Evolutionary conservation across 2,888 invertebrate genomes (phyloP).

Genomic region (Synanthedon myopaeformis): DNA sequence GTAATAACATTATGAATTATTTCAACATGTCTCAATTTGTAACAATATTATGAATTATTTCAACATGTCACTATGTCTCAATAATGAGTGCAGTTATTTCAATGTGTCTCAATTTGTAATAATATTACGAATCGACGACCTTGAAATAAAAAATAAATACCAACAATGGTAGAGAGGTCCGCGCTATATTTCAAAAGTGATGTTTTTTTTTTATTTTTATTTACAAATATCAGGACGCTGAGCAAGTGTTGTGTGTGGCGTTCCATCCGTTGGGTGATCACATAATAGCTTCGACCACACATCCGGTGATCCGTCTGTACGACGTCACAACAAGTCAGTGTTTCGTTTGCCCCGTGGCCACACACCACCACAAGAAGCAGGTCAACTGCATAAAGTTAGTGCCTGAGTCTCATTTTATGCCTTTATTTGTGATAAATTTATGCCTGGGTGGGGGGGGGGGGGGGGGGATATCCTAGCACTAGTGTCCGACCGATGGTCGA

Average conservation of each 20-base stretch:
- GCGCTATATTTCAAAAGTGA: neutral
- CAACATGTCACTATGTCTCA: no score
- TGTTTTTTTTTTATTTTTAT: neutral
- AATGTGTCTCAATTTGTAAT: no score
- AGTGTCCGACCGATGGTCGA: no score
- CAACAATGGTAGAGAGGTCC: no score
- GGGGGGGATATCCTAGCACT: no score
- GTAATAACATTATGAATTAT: no score
- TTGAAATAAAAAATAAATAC: no score
- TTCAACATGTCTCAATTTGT: no score
- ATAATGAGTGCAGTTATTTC: no score
- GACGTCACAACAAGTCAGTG: conserved; percentile 96
- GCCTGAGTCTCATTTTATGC: conserved; percentile 1
- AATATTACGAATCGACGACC: no score
- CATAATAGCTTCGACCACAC: conserved; percentile 92
- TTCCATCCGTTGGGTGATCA: conserved; percentile 98
- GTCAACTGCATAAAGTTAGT: conserved; percentile 81
- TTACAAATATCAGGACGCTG: conserved; percentile 81
- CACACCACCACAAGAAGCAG: conserved; percentile 83
- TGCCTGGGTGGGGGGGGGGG: no score
- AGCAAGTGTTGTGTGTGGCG: conserved; percentile 88
- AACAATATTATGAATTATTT: no score
- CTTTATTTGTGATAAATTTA: neutral
- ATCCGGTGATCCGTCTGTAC: conserved; percentile 90
- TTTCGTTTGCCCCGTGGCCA: conserved; percentile 91